Base-by-base conservation (phyloP, 2,888 invertebrate species). In the Aphrophora alni region DNA sequence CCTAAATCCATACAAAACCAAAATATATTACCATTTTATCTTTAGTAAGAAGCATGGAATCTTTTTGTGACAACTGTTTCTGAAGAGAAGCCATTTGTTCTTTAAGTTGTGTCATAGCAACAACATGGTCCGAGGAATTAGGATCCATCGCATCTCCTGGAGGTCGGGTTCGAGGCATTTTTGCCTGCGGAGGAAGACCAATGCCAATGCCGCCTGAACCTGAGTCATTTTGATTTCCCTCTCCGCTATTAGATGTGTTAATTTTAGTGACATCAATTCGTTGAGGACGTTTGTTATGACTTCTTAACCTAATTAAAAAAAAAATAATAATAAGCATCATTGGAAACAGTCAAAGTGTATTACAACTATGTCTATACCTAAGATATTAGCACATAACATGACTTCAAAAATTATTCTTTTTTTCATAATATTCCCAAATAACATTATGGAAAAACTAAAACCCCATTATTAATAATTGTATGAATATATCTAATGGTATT, bases 81-180 rank as follows among this genome's bases (percentile, higher is more conserved):
- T 98, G 96, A 68, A 98, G 90, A 86, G 95, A 94, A 72, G 97
- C 96, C 86, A 98, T 97, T 87, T 97, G 95, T 88, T 98, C 98
- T 87, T 96, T 96, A 14, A 98, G 92, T 87, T 98, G 96, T 0
- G 98, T 98, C 90, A 98, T 95, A 0, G 97, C 97, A 17, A 98
- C 96, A 73, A 98, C 95, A 87, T 98, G 97, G 88, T 97, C 97
- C 0, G 96, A 95, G 87, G 95, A 95, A 87, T 95, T 95, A 0
- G 95, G 95, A 88, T 96, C 96, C 84, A 89, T 87, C 0, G 88
- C 88, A 84, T 89, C 89, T 26, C 84, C 84, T 0, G 84, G 84
- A 7, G 83, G 83, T 51, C 74, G 88, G 85, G 88, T 87, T 92
- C 88, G 82, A 38, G 85, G 82, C n/a, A 85, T 75, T 79, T 87